Evolutionary conservation across 2,797 vertebrate genomes (phyloP).

Genomic region (Allenopithecus nigroviridis): DNA sequence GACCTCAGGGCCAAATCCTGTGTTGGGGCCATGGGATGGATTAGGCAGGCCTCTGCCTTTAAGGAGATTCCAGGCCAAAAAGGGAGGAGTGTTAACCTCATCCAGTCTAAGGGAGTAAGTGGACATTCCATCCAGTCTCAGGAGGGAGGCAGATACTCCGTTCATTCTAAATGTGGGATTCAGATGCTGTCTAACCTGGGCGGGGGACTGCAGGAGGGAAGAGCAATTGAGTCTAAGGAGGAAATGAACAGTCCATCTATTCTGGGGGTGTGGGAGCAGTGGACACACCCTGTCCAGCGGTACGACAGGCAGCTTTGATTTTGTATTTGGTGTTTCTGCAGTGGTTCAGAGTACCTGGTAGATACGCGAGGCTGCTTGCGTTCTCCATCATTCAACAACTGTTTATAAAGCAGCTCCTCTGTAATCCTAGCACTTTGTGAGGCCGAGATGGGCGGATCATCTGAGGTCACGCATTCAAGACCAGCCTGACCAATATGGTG

Average conservation of each 20-base stretch:
- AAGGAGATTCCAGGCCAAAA: not conserved
- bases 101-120: not conserved
- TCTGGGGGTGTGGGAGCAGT: not conserved
- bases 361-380: not conserved
- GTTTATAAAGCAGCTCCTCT: not conserved
- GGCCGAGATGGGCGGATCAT: too few species aligned
- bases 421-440: not conserved
- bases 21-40: not conserved
- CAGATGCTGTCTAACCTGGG: not conserved
- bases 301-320: not conserved
- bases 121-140: not conserved
- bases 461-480: too few species aligned
- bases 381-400: not conserved
- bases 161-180: too few species aligned
- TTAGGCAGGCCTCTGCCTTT: not conserved
- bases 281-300: not conserved
- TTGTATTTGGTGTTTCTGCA: not conserved
- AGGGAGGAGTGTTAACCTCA: not conserved
- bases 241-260: not conserved
- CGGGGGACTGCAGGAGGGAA: not conserved
- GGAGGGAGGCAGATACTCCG: fast-evolving
- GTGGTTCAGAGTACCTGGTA: not conserved
- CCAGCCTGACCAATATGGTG: too few species aligned
- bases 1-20: not conserved
- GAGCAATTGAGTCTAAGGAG: not conserved